Evolutionary conservation across 35 echinoderm and acorn worm species (phyloP).

Genomic region (Lytechinus variegatus): DNA sequence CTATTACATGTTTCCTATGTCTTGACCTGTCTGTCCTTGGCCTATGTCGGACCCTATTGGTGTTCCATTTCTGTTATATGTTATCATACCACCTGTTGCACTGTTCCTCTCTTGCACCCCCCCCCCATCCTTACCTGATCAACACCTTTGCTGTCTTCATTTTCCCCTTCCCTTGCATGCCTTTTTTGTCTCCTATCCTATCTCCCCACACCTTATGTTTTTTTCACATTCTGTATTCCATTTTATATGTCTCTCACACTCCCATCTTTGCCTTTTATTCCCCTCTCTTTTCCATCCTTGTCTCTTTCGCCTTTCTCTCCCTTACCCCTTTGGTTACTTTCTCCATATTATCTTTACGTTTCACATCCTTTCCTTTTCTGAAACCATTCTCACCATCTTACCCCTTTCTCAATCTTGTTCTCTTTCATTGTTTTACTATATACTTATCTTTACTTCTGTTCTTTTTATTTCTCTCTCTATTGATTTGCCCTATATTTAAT

Average conservation of each 20-base stretch:
- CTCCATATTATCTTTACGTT: not conserved
- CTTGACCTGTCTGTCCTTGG: not conserved
- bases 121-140: not conserved
- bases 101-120: not conserved
- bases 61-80: not conserved
- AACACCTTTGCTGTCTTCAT: not conserved
- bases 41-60: not conserved
- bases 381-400: not conserved
- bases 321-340: not conserved
- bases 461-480: not conserved
- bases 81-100: not conserved
- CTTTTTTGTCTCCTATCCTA: not conserved
- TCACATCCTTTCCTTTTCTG: not conserved
- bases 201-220: not conserved
- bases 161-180: not conserved
- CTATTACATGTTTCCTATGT: not conserved
- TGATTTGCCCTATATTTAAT: not conserved
- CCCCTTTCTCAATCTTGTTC: not conserved
- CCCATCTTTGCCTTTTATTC: not conserved
- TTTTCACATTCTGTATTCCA: not conserved
- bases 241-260: not conserved
- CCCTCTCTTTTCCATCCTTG: not conserved
- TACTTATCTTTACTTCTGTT: not conserved
- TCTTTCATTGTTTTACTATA: not conserved
- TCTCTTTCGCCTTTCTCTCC: not conserved